A percentile compares a stretch with the other conserved stretches of the same genome.
These are phyloP conservation scores for Pipistrellus pipistrellus DNA, from an alignment of 2,797 vertebrate genomes.

Conservation along the genomic window DNA sequence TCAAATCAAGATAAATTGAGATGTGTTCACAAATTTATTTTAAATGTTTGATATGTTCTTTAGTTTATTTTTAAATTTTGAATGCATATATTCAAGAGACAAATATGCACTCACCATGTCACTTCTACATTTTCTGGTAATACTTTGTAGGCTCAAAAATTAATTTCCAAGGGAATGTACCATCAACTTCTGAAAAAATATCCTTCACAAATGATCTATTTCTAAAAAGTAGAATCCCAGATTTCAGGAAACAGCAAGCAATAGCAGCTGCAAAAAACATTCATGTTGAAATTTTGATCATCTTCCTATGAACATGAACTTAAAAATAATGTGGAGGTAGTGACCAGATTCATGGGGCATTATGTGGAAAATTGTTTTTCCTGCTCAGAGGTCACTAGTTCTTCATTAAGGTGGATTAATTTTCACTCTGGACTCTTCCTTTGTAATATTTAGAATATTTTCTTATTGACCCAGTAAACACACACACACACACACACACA, in stretches of 20 bases:
- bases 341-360: slow-evolving; percentile 63
- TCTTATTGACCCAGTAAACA: background rate
- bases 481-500: too few relatives aligned
- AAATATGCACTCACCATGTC: slow-evolving; percentile 75
- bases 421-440: background rate
- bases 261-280: slow-evolving; percentile 82
- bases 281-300: slow-evolving; percentile 81
- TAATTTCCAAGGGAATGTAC: slow-evolving; percentile 82
- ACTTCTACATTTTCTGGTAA: slow-evolving; percentile 81
- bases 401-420: background rate
- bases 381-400: background rate
- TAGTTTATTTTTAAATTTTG: background rate
- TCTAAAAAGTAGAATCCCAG: slow-evolving; percentile 84
- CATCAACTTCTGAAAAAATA: slow-evolving; percentile 73
- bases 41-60: background rate
- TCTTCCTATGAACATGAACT: slow-evolving; percentile 82
- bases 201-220: slow-evolving; percentile 81
- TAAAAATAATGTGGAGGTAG: slow-evolving; percentile 66
- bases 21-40: slow-evolving; percentile 4
- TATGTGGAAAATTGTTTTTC: slow-evolving; percentile 71
- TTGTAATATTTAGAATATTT: background rate
- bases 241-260: slow-evolving; percentile 84
- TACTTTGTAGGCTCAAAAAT: slow-evolving; percentile 81
- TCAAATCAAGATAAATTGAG: background rate
- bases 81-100: slow-evolving; percentile 53